phyloP scores from a whole-genome alignment of 1,140 invertebrate genomes.

The Wasmannia auropunctata region DNA sequence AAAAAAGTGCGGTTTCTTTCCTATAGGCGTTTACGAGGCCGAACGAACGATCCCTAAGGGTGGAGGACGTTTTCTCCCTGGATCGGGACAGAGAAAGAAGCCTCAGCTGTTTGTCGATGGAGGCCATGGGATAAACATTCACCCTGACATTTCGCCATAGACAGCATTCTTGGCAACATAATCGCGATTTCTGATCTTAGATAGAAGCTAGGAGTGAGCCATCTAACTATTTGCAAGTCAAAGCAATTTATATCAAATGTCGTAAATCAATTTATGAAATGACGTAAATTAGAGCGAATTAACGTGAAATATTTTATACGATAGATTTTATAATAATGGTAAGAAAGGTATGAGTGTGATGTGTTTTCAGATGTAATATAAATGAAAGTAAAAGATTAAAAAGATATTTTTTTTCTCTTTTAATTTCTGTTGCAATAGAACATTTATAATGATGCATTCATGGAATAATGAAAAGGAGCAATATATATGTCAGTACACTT shows the following conservation, averaged over 20 bases:
- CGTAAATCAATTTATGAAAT: background rate
- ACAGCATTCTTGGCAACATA: slow-evolving; percentile 23
- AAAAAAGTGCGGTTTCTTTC: background rate
- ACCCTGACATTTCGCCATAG: background rate
- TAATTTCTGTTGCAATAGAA: background rate
- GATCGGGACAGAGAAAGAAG: slow-evolving; percentile 75
- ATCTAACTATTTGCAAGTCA: background rate
- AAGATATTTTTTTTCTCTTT: background rate
- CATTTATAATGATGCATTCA: background rate
- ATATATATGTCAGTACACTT: background rate
- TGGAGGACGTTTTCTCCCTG: slow-evolving; percentile 62
- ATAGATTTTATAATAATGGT: background rate
- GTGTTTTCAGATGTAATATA: background rate
- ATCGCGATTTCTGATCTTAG: background rate
- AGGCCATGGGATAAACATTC: slow-evolving; percentile 76
- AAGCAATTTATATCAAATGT: background rate
- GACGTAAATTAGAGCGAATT: background rate
- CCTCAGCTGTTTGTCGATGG: slow-evolving; percentile 83
- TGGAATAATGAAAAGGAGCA: background rate
- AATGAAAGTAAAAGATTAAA: background rate
- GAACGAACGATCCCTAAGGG: slow-evolving; percentile 71
- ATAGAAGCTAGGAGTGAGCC: background rate
- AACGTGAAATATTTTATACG: background rate
- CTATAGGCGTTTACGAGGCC: slow-evolving; percentile 14
- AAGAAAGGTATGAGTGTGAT: background rate